These are phyloP conservation scores for Andrena dorsata DNA, from an alignment of 2,888 invertebrate genomes.

Conservation along the genomic window DNA sequence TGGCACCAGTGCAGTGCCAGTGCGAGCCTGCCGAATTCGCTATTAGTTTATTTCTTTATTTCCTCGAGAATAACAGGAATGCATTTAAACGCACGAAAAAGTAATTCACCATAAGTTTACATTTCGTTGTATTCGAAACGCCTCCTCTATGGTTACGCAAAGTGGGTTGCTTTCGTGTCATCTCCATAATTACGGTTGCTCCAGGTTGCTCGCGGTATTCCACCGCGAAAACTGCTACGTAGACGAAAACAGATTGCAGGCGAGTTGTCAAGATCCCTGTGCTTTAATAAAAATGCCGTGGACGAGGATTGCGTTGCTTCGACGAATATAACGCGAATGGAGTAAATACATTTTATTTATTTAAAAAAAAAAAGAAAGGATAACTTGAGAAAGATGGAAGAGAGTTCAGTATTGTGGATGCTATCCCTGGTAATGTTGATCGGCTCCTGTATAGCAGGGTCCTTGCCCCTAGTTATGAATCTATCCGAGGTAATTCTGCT, in stretches of 20 bases:
- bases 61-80: background rate
- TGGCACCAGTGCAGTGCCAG: too few species aligned
- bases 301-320: conserved; percentile 22
- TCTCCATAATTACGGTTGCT: too few species aligned
- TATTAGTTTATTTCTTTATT: too few species aligned
- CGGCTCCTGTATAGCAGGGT: conserved; percentile 97
- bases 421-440: conserved; percentile 97
- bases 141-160: conserved; percentile 42
- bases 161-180: conserved; percentile 53
- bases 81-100: background rate
- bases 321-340: conserved; percentile 1
- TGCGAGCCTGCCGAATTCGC: too few species aligned
- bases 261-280: conserved; percentile 24
- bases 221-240: conserved; percentile 71
- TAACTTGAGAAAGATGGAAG: conserved; percentile 89
- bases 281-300: conserved; percentile 42
- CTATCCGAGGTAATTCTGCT: conserved; percentile 94
- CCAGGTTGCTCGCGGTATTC: conserved; percentile 50
- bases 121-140: conserved; percentile 10
- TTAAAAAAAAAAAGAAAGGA: conserved; percentile 25
- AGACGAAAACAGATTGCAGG: conserved; percentile 67
- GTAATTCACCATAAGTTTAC: background rate
- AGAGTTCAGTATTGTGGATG: conserved; percentile 92
- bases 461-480: conserved; percentile 96
- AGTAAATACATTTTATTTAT: conserved; percentile 37